Conservation (phyloP, 1,140 invertebrate genomes). For the Venturia canescens region DNA sequence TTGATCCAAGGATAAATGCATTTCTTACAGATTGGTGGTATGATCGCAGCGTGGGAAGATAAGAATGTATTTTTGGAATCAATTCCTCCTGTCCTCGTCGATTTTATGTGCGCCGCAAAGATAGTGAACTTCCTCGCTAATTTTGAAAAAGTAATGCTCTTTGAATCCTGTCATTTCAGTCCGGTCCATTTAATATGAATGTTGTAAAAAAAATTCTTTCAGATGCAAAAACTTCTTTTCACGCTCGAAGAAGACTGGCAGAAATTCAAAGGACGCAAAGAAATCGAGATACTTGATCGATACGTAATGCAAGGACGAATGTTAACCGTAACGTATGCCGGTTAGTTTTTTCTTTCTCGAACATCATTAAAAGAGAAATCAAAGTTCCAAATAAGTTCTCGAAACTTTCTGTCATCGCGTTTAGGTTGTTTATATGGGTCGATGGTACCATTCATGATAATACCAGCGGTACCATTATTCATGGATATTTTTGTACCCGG, state of each 20-base stretch:
- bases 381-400: background rate
- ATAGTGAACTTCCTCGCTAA: conserved; percentile 57
- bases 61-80: conserved; percentile 57
- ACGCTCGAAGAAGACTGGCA: conserved; percentile 60
- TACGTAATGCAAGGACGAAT: conserved; percentile 55
- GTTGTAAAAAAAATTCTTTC: background rate
- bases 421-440: conserved; percentile 53
- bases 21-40: conserved; percentile 54
- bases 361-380: background rate
- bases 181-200: background rate
- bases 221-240: conserved; percentile 59
- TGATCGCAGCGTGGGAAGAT: background rate
- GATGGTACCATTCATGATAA: conserved; percentile 55
- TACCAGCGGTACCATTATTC: conserved; percentile 54
- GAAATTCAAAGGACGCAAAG: conserved; percentile 40
- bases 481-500: conserved; percentile 52
- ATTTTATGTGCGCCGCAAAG: conserved; percentile 58
- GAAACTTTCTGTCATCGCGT: background rate
- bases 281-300: conserved; percentile 52
- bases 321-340: conserved; percentile 55
- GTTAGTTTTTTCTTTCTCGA: conserved; percentile 9
- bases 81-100: conserved; percentile 58
- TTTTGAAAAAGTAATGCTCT: background rate
- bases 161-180: background rate
- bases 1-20: background rate